Base-by-base conservation (phyloP, 1,140 invertebrate genomes). In the Formica exsecta region DNA sequence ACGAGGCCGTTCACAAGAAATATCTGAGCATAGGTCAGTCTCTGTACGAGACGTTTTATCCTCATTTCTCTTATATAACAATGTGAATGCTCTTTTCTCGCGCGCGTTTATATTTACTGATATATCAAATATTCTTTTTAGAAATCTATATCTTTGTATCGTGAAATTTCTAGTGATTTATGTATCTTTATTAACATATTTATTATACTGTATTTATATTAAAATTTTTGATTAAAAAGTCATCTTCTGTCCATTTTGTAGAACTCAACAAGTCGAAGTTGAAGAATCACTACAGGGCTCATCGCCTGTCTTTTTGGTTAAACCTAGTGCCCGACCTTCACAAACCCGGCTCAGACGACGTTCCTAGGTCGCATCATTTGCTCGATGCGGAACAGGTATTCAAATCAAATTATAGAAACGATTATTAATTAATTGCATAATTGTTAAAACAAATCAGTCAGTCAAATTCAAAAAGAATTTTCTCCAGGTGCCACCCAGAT, bases 281-380 rank as follows among this genome's bases (percentile, higher is more conserved):
- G 41, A 98, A 99, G 92, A 98, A 98, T 92, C 99, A 99, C 95
- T 99, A 99, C 95, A 96, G 99, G 87, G 98, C 98, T 7, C 98
- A 96, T 93, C 97, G 98, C 73, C 95, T 99, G n/a, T 99, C 98
- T 1, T 99, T 99, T 94, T 99, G 99, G 99, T 94, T 99, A 44
- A 98, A 99, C 92, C 96, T 99, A 25, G 98, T 99, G 59, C 99
- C 99, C 4, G 98, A 99, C 93, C 96, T 99, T n/a, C 98, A 99
- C 92, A 97, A 97, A 91, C 98, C 98, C 0, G 98, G 98, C 1
- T 96, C 97, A 19, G 97, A 98, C 87, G 98, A 98, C 92, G 98
- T 98, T 25, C 98, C 97, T 8, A 96, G 96, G 57, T 97, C 97
- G 0, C 98, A 98, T 95, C 98, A 99, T 95, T 96, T 98, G 80